Conservation (phyloP, 2,113 vertebrate genomes). For the Coreoperca whiteheadi region DNA sequence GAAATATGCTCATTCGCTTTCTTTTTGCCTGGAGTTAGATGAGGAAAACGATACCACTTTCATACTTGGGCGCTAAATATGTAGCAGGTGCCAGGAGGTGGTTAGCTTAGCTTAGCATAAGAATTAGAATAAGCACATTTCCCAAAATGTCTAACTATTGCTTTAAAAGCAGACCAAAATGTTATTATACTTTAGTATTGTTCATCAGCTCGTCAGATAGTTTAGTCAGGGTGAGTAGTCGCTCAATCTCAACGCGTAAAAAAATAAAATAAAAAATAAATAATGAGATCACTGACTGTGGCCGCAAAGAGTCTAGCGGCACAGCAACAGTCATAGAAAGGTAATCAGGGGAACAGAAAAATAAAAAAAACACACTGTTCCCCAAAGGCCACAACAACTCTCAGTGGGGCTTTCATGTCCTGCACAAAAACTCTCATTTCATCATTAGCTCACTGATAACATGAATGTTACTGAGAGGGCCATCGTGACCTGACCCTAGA, state of each 20-base stretch:
- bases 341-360: slow-evolving; percentile 8
- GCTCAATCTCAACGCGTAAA: not conserved
- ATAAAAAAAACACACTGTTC: slow-evolving; percentile 15
- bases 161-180: not conserved
- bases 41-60: too few species aligned
- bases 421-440: slow-evolving; percentile 27
- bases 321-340: slow-evolving; percentile 5
- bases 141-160: not conserved
- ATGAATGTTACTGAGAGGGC: not conserved
- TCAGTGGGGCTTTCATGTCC: slow-evolving; percentile 12
- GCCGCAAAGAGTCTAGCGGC: not conserved
- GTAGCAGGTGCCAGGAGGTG: too few species aligned
- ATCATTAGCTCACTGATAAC: slow-evolving; percentile 34
- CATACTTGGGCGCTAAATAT: too few species aligned
- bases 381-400: slow-evolving; percentile 26
- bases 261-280: too few species aligned
- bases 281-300: not conserved
- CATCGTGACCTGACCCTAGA: not conserved
- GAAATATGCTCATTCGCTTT: too few species aligned
- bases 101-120: too few species aligned
- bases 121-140: not conserved
- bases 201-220: not conserved
- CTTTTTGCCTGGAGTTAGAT: too few species aligned
- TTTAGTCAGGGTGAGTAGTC: not conserved
- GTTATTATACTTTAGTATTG: not conserved